These are phyloP conservation scores for Chaenocephalus aceratus DNA, from an alignment of 2,113 vertebrate genomes.

Conservation along the genomic window DNA sequence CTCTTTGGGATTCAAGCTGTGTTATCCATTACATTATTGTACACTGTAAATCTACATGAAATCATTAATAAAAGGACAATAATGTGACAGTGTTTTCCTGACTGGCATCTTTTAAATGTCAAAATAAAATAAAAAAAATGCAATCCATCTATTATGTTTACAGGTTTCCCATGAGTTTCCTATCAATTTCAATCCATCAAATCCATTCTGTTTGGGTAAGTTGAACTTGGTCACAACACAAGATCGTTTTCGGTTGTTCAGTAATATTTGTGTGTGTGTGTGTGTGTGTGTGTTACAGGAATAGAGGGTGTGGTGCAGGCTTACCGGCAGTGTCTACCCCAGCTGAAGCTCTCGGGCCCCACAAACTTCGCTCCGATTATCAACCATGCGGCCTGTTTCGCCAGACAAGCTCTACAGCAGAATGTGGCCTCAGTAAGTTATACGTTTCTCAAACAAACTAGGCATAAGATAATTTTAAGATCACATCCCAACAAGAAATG, in stretches of 20 bases:
- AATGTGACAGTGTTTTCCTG: neutral
- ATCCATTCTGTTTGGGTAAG: conserved; percentile 92
- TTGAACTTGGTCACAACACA: conserved; percentile 1
- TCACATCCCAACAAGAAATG: too few relatives aligned
- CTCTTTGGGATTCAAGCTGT: neutral
- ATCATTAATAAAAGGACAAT: neutral
- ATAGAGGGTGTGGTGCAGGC: conserved; percentile 91
- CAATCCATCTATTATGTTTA: neutral
- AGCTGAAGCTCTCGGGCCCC: conserved; percentile 91
- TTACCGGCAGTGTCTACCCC: conserved; percentile 90
- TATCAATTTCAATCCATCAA: conserved; percentile 90
- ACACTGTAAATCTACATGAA: too few relatives aligned
- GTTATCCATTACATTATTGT: neutral
- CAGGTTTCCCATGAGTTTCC: conserved; percentile 96
- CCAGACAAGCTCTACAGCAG: conserved; percentile 87
- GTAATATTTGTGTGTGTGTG: neutral
- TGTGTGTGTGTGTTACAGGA: conserved; percentile 74
- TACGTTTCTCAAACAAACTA: neutral
- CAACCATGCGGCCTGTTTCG: conserved; percentile 89
- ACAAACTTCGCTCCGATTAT: conserved; percentile 96
- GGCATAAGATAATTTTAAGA: neutral
- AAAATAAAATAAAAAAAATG: too few relatives aligned
- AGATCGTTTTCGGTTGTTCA: neutral
- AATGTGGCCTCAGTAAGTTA: conserved; percentile 89
- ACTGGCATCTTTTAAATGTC: too few relatives aligned